Evolutionary conservation across 2,888 invertebrate species (phyloP), one percentile per base, ranked within the genome.

Genomic region (Gastracanthus pulcherrimus): DNA sequence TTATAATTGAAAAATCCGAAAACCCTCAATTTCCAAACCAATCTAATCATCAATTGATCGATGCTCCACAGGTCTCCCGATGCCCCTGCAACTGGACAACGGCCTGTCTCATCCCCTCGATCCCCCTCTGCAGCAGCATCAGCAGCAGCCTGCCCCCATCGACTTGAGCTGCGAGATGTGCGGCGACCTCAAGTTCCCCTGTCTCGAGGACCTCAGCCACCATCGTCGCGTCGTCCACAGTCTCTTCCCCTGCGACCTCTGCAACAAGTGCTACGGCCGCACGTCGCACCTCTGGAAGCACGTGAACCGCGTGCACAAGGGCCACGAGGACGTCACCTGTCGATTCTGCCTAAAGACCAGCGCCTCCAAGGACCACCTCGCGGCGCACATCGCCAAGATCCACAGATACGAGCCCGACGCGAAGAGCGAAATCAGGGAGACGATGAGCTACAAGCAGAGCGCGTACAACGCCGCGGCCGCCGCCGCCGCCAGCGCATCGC

Each of bases 231-330:
- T 91, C 48, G 89, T 91, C 38, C 94, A 94, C 85, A 92, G 92
- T 38, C 92, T 94, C 9, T 94, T 93, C 85, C 94, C 94, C 6
- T 94, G 94, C 85, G 94, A 94, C 88, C 88, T 94, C 7, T 94
- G 94, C 85, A 93, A 93, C 84, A 94, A 94, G 85, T 94, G 93
- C 84, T 94, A 94, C 84, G 94, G 94, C 0, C 89, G 94, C 13
- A 94, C 94, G 31, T 94, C 94, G 11, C 94, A 94, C 84, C 86
- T 94, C 13, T 94, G 94, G 94, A 94, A 94, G 85, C 94, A 94
- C 86, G 94, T 94, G 1, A 94, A 94, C 85, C 91, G 94, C 58
- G 92, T 94, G 13, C 94, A 94, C 86, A 92, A 92, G 86, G 93
- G 93, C 16, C 94, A 94, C 86, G 93, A 93, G n/a, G 93, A 93